Evolutionary conservation across 2,888 invertebrate genomes (phyloP).

Genomic region (Hydraecia micacea): DNA sequence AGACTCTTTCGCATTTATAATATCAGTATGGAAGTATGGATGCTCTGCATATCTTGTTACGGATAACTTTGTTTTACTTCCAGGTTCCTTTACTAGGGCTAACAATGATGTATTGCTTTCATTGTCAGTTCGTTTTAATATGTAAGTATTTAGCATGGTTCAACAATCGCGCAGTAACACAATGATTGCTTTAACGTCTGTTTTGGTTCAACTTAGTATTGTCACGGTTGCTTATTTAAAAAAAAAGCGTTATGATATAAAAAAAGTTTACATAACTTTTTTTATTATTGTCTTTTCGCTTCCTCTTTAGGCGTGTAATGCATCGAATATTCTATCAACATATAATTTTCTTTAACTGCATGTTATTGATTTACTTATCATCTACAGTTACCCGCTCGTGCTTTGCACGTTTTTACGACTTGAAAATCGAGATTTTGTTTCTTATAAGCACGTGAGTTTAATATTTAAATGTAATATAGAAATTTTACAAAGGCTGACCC

Average conservation of each 20-base stretch:
- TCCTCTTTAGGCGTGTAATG: background rate
- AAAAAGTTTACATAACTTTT: background rate
- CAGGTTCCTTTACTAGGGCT: background rate
- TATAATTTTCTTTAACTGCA: background rate
- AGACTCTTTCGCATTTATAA: too few relatives aligned
- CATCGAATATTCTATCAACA: background rate
- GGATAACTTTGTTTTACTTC: background rate
- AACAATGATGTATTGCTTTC: conserved; percentile 24
- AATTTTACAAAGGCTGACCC: too few relatives aligned
- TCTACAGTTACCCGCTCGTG: too few relatives aligned
- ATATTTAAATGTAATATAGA: too few relatives aligned
- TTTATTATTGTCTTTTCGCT: background rate
- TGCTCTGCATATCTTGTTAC: background rate
- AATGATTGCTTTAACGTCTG: conserved; percentile 4
- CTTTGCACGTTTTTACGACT: too few relatives aligned
- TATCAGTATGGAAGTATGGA: too few relatives aligned
- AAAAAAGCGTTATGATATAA: background rate
- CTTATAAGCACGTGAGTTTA: too few relatives aligned
- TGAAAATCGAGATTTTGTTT: too few relatives aligned
- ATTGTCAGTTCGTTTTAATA: conserved; percentile 8
- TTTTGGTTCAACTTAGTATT: conserved; percentile 32
- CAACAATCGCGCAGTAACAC: conserved; percentile 30
- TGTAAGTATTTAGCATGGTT: background rate
- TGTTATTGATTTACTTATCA: background rate
- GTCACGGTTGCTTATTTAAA: background rate